A percentile compares a stretch with the other conserved stretches of the same genome.
Evolutionary conservation across 2,888 invertebrate species (phyloP).

Genomic region (Urechis unicinctus): DNA sequence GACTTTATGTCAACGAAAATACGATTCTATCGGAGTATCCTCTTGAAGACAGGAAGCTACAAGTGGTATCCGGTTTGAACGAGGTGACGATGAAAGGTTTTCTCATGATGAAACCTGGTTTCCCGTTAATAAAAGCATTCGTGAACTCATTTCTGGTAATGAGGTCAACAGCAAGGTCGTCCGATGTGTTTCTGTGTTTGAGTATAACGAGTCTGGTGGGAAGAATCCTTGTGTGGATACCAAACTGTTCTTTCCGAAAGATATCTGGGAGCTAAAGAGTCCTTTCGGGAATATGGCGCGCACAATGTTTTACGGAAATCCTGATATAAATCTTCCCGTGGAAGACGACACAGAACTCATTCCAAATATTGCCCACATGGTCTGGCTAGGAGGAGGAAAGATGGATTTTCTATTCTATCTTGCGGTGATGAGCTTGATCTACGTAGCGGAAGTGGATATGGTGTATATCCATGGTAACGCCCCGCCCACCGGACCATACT

Average conservation of each 20-base stretch:
- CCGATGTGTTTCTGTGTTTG: not conserved
- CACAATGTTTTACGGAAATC: constrained; percentile 27
- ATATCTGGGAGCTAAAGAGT: constrained; percentile 26
- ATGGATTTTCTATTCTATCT: constrained; percentile 42
- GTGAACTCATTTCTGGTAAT: too few relatives aligned
- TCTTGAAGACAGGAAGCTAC: constrained; percentile 2
- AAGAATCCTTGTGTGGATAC: constrained; percentile 11
- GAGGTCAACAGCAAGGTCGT: not conserved
- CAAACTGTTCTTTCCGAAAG: constrained; percentile 27
- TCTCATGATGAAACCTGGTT: constrained; percentile 12
- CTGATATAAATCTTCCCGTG: constrained; percentile 17
- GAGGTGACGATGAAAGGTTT: constrained; percentile 7
- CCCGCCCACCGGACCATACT: constrained; percentile 30
- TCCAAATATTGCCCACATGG: constrained; percentile 42
- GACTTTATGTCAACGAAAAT: constrained; percentile 30
- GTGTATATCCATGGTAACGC: constrained; percentile 39
- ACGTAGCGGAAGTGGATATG: constrained; percentile 27
- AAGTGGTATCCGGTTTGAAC: constrained; percentile 15
- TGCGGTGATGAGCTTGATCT: constrained; percentile 36
- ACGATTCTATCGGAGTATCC: constrained; percentile 20
- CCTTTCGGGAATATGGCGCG: constrained; percentile 24
- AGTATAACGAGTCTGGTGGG: constrained; percentile 2
- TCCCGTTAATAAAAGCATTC: too few relatives aligned
- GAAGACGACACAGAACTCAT: constrained; percentile 23
- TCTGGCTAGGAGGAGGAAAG: constrained; percentile 35